phyloP scores from a whole-genome alignment of 2,113 vertebrate genomes.

The Corynorhinus townsendii region DNA sequence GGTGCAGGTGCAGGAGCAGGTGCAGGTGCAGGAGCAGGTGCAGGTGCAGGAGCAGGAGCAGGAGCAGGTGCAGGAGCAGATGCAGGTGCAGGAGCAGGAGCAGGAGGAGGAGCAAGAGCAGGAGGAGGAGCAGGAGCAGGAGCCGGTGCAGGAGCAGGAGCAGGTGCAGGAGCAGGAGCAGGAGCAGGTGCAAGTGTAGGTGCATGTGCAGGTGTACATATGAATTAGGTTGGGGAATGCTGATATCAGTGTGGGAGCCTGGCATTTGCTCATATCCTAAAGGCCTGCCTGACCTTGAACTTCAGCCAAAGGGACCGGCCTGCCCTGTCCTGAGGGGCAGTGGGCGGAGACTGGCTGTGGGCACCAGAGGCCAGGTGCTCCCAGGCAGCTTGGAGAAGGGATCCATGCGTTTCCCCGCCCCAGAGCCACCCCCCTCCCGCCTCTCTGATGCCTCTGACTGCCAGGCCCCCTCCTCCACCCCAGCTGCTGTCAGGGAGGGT shows the following conservation, averaged over 20 bases:
- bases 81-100: no score
- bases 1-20: no score
- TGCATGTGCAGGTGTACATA: no score
- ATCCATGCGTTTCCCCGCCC: not conserved
- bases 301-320: conserved; percentile 51
- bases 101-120: no score
- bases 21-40: no score
- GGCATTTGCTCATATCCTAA: conserved; percentile 71
- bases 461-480: not conserved
- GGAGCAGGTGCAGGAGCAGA: no score
- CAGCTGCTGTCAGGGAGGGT: not conserved
- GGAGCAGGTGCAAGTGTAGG: no score
- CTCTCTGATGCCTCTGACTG: not conserved
- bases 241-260: conserved; percentile 64
- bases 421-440: not conserved
- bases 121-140: no score
- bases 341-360: not conserved
- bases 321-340: not conserved
- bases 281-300: conserved; percentile 74
- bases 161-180: no score
- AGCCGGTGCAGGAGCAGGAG: no score
- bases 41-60: no score
- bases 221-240: not conserved
- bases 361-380: not conserved
- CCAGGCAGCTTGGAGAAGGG: not conserved